Conservation (phyloP, 2,888 invertebrate genomes). For the Suillia variegata region DNA sequence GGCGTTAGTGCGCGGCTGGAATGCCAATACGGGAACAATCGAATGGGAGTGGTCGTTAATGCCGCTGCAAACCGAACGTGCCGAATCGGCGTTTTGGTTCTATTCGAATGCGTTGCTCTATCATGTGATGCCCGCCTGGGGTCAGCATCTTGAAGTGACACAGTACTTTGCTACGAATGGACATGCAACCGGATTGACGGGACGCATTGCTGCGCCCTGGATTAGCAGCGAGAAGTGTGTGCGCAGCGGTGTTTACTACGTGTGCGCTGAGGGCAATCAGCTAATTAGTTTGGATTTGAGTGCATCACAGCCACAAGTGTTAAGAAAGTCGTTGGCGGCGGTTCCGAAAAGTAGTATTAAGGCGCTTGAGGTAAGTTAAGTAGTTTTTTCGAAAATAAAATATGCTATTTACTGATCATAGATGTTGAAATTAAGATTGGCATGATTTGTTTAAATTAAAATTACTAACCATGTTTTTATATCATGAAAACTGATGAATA, state of each 20-base stretch:
- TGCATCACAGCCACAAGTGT: slow-evolving; percentile 63
- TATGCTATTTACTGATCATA: neutral
- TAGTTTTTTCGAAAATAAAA: no score
- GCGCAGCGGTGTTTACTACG: slow-evolving; percentile 68
- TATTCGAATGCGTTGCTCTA: slow-evolving; percentile 67
- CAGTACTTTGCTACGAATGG: slow-evolving; percentile 69
- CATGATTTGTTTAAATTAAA: no score
- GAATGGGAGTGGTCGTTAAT: slow-evolving; percentile 78
- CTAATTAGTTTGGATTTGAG: slow-evolving; percentile 70
- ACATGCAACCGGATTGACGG: slow-evolving; percentile 64
- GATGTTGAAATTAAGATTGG: no score
- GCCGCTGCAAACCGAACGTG: slow-evolving; percentile 53
- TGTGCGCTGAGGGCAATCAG: slow-evolving; percentile 68
- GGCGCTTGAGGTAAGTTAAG: slow-evolving; percentile 41
- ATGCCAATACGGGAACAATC: slow-evolving; percentile 71
- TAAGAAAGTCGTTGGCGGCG: slow-evolving; percentile 61
- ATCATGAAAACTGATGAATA: no score
- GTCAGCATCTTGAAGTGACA: slow-evolving; percentile 71
- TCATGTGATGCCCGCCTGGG: slow-evolving; percentile 67
- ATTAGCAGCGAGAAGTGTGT: slow-evolving; percentile 64
- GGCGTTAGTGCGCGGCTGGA: slow-evolving; percentile 80
- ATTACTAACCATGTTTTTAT: no score
- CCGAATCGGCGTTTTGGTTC: slow-evolving; percentile 66
- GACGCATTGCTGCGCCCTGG: slow-evolving; percentile 71
- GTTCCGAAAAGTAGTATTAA: slow-evolving; percentile 50